Percentiles rank a stretch among this genome's conserved stretches.
Evolutionary conservation across 2,113 vertebrate species (phyloP).

Genomic region (Cnemophilus loriae): DNA sequence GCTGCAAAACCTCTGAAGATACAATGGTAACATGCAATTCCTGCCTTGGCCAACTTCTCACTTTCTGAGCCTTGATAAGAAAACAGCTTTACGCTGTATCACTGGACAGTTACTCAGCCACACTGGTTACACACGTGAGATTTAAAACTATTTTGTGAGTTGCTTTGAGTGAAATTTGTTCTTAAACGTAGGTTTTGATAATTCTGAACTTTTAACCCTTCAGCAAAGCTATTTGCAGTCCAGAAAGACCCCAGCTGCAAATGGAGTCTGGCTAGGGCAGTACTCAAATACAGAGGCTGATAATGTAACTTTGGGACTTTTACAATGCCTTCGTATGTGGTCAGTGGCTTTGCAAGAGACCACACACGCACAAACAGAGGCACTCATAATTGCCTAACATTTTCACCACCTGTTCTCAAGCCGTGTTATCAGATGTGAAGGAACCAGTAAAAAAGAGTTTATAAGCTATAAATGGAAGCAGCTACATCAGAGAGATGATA

Average conservation of each 20-base stretch:
- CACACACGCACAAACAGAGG: constrained; percentile 79
- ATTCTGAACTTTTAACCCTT: constrained; percentile 58
- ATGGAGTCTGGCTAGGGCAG: not conserved
- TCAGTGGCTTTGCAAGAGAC: constrained; percentile 75
- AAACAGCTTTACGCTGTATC: not conserved
- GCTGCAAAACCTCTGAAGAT: not conserved
- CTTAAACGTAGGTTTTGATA: not conserved
- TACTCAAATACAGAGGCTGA: constrained; percentile 34
- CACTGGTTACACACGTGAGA: not conserved
- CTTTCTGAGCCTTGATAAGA: not conserved
- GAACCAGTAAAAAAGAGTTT: constrained; percentile 70
- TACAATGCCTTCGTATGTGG: constrained; percentile 71
- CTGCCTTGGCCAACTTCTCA: not conserved
- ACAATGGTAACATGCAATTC: not conserved
- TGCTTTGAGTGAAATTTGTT: not conserved
- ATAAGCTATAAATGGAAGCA: constrained; percentile 73
- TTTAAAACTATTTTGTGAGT: not conserved
- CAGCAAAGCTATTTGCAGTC: constrained; percentile 22
- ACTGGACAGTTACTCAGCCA: too few species aligned
- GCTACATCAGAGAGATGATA: constrained; percentile 61
- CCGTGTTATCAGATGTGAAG: constrained; percentile 71
- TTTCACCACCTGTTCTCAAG: constrained; percentile 72
- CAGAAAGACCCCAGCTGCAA: constrained; percentile 57
- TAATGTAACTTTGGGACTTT: constrained; percentile 66
- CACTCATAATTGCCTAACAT: constrained; percentile 56